Base-by-base conservation (phyloP, 37 sponge, comb jelly and placozoan species). In the Halichondria panicea region DNA sequence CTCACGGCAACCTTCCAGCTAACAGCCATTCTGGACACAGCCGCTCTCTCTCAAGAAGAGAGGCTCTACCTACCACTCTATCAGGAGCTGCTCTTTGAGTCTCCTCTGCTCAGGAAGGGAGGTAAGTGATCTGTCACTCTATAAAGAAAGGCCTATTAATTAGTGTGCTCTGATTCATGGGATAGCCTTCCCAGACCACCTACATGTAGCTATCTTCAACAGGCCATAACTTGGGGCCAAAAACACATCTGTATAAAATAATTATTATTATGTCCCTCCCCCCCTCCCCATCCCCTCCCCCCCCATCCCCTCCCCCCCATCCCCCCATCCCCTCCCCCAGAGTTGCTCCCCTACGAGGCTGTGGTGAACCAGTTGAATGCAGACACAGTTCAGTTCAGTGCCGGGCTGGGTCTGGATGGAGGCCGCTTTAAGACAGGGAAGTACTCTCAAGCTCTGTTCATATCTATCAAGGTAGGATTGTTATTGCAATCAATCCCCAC, bases 61-160 rank as follows among this genome's bases (percentile, higher is more conserved):
- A 31, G 33, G 0, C 75, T 55, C 8, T 92, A 86, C 75, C 15
- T 92, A 3, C 80, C 90, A 19, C 85, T 95, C 22, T 66, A 71
- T 55, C 48, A 81, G 5, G 91, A 92, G 41, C 42, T 89, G 50
- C 61, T 92, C 33, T 88, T 87, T 82, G 96, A 92, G 46, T 95
- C 93, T 25, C 90, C 96, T 0, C 32, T 95, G 2, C 33, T 71
- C 36, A 70, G 93, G 52, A 57, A 89, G 55, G 96, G 90, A 86
- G 84, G 92, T 94, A 39, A 0, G 74, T 63, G n/a, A 15, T 25
- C 1, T 61, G 5, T n/a, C 40, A 7, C 28, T 36, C 25, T 43
- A n/a, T n/a, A n/a, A n/a, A n/a, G n/a, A n/a, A n/a, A n/a, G n/a
- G n/a, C n/a, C n/a, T n/a, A n/a, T n/a, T n/a, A n/a, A n/a, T n/a